Evolutionary conservation across 2,888 invertebrate species (phyloP).

Genomic region (Drosophila aldrichi): DNA sequence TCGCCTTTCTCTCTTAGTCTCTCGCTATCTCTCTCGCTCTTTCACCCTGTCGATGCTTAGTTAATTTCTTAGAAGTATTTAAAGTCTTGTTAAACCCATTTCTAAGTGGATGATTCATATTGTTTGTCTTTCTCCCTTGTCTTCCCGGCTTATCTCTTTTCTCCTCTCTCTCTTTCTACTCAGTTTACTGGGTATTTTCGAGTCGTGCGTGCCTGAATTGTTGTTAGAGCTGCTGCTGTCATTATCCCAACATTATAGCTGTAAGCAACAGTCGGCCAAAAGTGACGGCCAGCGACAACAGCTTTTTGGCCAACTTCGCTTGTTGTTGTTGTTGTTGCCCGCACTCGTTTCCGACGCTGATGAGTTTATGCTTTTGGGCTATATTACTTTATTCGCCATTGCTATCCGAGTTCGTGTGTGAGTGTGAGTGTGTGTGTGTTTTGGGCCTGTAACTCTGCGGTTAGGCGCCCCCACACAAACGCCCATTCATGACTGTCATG

Average conservation of each 20-base stretch:
- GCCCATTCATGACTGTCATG: conserved; percentile 80
- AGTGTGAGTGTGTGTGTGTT: conserved; percentile 11
- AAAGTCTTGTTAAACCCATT: not conserved
- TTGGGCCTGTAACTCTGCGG: conserved; percentile 52
- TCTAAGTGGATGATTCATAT: not conserved
- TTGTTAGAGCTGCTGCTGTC: conserved; percentile 27
- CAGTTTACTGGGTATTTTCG: not conserved
- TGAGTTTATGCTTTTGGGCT: conserved; percentile 80
- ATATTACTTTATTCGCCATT: conserved; percentile 74
- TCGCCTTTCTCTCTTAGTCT: not conserved
- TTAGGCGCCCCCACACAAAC: conserved; percentile 42
- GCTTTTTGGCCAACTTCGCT: conserved; percentile 53
- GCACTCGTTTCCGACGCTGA: conserved; percentile 71
- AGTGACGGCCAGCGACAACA: conserved; percentile 57
- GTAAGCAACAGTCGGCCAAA: conserved; percentile 68
- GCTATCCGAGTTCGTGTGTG: conserved; percentile 25
- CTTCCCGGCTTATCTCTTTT: not conserved
- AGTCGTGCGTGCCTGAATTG: not conserved
- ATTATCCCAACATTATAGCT: conserved; percentile 41
- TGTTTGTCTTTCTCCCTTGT: too few species aligned
- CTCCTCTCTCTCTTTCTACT: too few species aligned
- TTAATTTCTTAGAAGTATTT: not conserved
- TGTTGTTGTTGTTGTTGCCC: conserved; percentile 34
- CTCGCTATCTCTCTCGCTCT: not conserved
- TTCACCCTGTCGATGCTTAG: not conserved